These are phyloP conservation scores for Burhinus bistriatus DNA, from an alignment of 2,113 vertebrate species.

Conservation along the genomic window DNA sequence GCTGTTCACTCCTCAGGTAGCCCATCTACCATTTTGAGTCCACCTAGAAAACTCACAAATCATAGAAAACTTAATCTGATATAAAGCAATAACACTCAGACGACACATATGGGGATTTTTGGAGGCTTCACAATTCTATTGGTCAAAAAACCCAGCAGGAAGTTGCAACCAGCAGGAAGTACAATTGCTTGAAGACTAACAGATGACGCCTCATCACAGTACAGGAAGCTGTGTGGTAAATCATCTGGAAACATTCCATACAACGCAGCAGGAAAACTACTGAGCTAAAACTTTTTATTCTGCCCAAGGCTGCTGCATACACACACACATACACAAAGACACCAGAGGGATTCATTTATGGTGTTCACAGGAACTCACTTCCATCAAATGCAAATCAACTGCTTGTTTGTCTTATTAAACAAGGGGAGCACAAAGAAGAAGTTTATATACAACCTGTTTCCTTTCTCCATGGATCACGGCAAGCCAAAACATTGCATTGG, in stretches of 20 bases:
- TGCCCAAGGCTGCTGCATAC: background rate
- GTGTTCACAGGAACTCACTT: background rate
- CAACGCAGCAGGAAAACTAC: background rate
- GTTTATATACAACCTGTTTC: background rate
- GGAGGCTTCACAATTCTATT: background rate
- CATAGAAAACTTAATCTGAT: background rate
- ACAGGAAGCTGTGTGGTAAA: background rate
- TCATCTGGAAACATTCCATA: conserved; percentile 10
- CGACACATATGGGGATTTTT: background rate
- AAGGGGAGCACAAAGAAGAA: background rate
- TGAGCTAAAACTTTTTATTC: background rate
- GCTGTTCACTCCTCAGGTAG: background rate
- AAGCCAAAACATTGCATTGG: background rate
- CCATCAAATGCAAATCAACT: background rate
- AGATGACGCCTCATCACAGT: conserved; percentile 7
- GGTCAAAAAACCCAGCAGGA: conserved; percentile 2
- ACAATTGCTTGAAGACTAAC: conserved; percentile 29
- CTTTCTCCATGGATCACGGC: background rate
- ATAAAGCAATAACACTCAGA: background rate
- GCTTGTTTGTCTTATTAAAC: background rate
- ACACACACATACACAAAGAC: background rate
- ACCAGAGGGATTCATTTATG: background rate
- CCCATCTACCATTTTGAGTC: background rate
- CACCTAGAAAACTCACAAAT: background rate
- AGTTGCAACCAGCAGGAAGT: background rate